Evolutionary conservation across 2,113 vertebrate genomes (phyloP).

Genomic region (Onychostruthus taczanowskii): DNA sequence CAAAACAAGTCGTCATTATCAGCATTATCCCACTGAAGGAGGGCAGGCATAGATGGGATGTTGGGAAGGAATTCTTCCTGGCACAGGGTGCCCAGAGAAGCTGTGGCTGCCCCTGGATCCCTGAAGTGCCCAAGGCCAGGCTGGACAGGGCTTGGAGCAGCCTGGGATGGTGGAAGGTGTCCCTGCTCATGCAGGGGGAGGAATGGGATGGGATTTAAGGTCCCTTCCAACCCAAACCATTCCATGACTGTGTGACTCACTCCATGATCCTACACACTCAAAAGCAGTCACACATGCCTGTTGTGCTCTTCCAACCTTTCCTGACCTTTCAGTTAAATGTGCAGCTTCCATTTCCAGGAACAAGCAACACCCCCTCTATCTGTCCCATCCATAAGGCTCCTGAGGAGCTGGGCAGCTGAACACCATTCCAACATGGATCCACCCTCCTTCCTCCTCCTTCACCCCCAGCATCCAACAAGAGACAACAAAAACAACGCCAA

Average conservation of each 20-base stretch:
- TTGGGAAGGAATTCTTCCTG: not conserved
- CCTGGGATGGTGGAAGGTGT: not conserved
- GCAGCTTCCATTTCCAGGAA: not conserved
- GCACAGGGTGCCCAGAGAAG: not conserved
- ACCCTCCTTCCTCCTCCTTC: not conserved
- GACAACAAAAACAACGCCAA: not conserved
- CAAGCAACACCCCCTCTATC: not conserved
- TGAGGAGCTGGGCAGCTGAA: not conserved
- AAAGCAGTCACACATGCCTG: not conserved
- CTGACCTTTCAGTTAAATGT: not conserved
- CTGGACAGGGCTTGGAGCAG: accelerated
- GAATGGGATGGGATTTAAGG: not conserved
- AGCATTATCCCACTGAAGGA: not conserved
- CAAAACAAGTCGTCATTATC: not conserved
- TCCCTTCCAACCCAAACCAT: not conserved
- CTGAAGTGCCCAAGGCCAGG: not conserved
- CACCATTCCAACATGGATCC: not conserved
- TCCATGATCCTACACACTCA: not conserved
- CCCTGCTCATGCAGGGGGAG: not conserved
- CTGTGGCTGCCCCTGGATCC: not conserved
- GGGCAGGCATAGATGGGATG: not conserved
- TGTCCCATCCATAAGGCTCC: not conserved
- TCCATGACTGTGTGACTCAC: not conserved
- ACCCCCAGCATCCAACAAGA: not conserved
- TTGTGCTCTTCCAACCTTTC: not conserved